These are phyloP conservation scores for Leptothorax acervorum DNA, from an alignment of 2,888 invertebrate genomes.

Conservation along the genomic window DNA sequence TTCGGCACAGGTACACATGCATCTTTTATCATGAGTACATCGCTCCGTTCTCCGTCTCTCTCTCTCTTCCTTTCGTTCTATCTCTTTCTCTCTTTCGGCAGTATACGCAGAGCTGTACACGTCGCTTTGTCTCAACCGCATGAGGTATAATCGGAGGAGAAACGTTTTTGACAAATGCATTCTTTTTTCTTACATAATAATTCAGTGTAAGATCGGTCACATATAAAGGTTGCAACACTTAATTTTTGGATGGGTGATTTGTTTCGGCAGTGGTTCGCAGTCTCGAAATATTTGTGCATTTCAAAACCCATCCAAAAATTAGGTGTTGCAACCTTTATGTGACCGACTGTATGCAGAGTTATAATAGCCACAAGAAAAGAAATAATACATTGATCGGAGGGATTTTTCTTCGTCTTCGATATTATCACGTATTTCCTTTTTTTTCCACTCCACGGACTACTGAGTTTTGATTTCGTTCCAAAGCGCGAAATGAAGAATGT, in stretches of 20 bases:
- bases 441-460: neutral
- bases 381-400: neutral
- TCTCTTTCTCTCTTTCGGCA: neutral
- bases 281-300: no score
- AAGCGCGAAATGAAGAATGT: neutral
- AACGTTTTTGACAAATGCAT: no score
- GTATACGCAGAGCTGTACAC: neutral
- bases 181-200: neutral
- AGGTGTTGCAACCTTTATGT: no score
- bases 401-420: neutral
- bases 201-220: neutral
- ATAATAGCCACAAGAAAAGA: neutral
- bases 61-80: conserved; percentile 33
- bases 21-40: conserved; percentile 16
- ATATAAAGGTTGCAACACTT: no score
- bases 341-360: no score
- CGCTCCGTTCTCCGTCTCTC: neutral
- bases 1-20: conserved; percentile 70
- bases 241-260: no score
- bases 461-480: neutral
- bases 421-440: neutral
- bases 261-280: no score
- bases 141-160: neutral
- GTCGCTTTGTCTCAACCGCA: neutral
- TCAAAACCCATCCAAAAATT: no score